Evolutionary conservation across 2,888 invertebrate species (phyloP), one percentile per base, ranked within the genome.

Genomic region (Tetropium fuscum): DNA sequence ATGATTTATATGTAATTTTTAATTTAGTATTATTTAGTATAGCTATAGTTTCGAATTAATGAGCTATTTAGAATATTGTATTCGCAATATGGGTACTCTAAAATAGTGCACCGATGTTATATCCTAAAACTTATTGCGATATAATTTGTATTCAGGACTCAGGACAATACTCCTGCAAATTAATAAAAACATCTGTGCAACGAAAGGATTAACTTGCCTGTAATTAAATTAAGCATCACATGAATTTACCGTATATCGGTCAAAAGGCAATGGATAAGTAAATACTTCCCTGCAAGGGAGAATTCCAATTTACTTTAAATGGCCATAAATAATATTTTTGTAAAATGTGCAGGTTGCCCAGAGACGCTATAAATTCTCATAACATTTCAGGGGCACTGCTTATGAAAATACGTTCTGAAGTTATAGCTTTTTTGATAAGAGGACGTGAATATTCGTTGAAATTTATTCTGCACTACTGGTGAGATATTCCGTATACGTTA

Each of bases 321-420:
- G 25, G 36, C 43, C 58, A 67, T 72, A 70, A 72, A 73, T 72
- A 69, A 62, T 58, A 66, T 73, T 72, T 69, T 62, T 60, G 61
- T 66, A 66, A 56, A 71, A 69, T 66, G 66, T 70, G 60, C 62
- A 64, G 69, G 64, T 71, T 60, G 70, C 66, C 62, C 34, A 36
- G 70, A 68, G 65, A 53, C 64, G 69, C 67, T 45, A 71, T 72
- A 72, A 74, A 71, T 71, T 66, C 66, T 65, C 63, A 69, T 70
- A 71, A 66, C 63, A 65, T 69, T 70, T 65, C 68, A 61, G 60
- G 64, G 68, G 58, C 55, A 32, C 40, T 61, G 68, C 69, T 70
- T 68, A 70, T 68, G 66, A 73, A 72, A 73, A 73, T 71, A 68
- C 68, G 69, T 68, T 73, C 68, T 61, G 55, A 68, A 70, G 64